Conservation (phyloP, 2,113 vertebrate species). For the Harpagus bidentatus region DNA sequence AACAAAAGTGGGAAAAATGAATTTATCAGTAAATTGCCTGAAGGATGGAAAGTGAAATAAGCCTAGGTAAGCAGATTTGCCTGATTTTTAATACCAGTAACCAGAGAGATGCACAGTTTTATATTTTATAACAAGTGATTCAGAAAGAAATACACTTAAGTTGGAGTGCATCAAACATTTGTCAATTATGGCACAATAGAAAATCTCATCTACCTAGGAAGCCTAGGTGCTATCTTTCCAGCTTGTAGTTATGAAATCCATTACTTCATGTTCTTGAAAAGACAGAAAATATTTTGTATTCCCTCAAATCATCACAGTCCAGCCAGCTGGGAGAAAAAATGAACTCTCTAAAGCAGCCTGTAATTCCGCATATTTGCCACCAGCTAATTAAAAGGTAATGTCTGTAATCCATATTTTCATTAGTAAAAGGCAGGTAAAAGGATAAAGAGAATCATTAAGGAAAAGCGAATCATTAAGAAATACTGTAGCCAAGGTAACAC, state of each 20-base stretch:
- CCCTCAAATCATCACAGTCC: not conserved
- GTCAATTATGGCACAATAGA: not conserved
- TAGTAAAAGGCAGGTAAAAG: not conserved
- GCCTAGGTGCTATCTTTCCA: not conserved
- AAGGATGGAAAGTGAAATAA: not conserved
- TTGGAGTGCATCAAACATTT: not conserved
- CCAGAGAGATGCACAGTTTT: not conserved
- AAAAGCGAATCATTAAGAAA: not conserved
- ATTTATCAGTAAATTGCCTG: not conserved
- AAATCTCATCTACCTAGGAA: not conserved
- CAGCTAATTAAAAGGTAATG: not conserved
- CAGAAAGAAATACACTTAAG: not conserved
- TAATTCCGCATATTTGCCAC: not conserved
- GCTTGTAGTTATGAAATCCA: not conserved
- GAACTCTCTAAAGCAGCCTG: not conserved
- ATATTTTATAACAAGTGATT: not conserved
- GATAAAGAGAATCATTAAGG: not conserved
- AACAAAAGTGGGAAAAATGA: conserved; percentile 20
- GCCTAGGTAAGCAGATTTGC: not conserved
- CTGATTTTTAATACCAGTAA: not conserved
- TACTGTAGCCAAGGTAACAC: not conserved
- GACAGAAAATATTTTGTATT: not conserved
- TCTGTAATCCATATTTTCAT: not conserved
- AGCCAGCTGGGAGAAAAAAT: not conserved
- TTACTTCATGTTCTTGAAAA: not conserved